phyloP scores from a whole-genome alignment of 2,888 invertebrate genomes.

The Chrysotoxum bicinctum region DNA sequence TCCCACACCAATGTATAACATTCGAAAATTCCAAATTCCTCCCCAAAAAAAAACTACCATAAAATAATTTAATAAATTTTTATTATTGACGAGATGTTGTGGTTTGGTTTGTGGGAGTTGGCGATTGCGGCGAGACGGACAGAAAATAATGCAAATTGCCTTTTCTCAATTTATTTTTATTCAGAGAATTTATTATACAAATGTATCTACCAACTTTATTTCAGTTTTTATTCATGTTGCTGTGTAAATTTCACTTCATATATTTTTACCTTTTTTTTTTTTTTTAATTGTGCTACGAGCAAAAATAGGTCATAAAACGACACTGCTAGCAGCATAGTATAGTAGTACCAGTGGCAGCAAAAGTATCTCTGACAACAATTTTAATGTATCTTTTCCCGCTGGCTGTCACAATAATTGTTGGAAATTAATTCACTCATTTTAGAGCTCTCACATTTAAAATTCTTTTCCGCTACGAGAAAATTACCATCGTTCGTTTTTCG shows the following conservation, averaged over 20 bases:
- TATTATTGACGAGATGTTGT: slow-evolving; percentile 28
- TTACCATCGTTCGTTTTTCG: not conserved
- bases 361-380: not conserved
- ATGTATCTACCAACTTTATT: slow-evolving; percentile 1
- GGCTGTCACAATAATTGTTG: slow-evolving; percentile 36
- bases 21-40: too few species aligned
- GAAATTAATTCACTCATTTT: slow-evolving; percentile 33
- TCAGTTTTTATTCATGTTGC: slow-evolving; percentile 5
- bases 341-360: too few species aligned
- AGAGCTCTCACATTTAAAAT: slow-evolving; percentile 13
- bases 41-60: not conserved
- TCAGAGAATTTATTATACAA: slow-evolving; percentile 34
- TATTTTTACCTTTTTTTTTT: not conserved
- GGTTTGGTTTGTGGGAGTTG: not conserved
- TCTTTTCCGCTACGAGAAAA: slow-evolving; percentile 12
- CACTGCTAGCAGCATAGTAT: not conserved
- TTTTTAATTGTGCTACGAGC: not conserved
- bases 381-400: not conserved
- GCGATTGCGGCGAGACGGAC: not conserved
- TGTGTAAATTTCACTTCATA: not conserved
- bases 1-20: too few species aligned
- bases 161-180: not conserved
- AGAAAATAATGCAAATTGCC: slow-evolving; percentile 11
- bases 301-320: slow-evolving; percentile 19
- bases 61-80: slow-evolving; percentile 33